Base-by-base conservation (phyloP, 2,113 vertebrate genomes). In the Benitochromis conjunctus region DNA sequence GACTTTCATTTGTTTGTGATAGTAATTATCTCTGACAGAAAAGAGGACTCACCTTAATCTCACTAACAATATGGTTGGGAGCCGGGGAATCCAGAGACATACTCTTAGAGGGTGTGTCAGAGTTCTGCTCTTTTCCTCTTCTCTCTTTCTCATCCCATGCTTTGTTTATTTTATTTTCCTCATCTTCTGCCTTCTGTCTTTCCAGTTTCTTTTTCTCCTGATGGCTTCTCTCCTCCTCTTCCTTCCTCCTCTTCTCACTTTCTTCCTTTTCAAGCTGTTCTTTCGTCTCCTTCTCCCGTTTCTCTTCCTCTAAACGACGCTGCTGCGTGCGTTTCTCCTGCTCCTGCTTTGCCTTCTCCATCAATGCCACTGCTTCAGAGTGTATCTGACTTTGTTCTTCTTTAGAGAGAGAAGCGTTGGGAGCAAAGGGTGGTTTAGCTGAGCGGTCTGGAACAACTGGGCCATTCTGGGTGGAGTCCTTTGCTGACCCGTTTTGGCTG, bases 391-490 rank as follows among this genome's bases (percentile, higher is more conserved):
- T 95, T 48, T 97, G 97, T 60, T 98, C 97, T 80, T 98, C 97
- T 46, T 97, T 97, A 12, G 96, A 96, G 81, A 97, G 93, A 80
- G 92, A 3, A 3, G 19, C 24, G 85, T 83, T 90, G 7, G 86
- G 2, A 9, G 90, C 90, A 26, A 94, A 43, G 1, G 88, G 0
- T 0, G 99, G 98, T 90, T 99, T 99, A 26, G 86, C 96, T 1
- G 98, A 96, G 76, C 98, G 97, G 90, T 98, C 96, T 2, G 99
- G 98, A 84, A 98, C 9, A 18, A 89, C 8, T 1, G 97, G 89
- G 34, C 96, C 97, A 8, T 96, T 97, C 88, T 94, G 95, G 36
- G 91, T 57, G 89, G 76, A 81, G 34, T 97, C 97, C 57, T 90
- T 91, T 1, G 83, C 88, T n/a, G 90, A 31, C 38, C 89, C 89